Conservation (phyloP, 2,797 vertebrate species). For the Mus spretus region DNA sequence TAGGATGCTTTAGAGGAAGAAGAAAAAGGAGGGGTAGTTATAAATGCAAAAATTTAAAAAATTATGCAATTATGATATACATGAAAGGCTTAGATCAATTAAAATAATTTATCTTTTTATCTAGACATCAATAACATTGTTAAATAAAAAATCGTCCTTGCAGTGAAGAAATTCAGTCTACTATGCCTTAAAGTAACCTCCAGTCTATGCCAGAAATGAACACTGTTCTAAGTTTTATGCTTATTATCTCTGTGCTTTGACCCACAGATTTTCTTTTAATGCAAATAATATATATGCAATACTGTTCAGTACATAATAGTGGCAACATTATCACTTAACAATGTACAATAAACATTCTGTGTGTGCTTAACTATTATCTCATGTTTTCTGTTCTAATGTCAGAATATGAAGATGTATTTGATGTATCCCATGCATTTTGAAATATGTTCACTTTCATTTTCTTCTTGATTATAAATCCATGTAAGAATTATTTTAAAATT, state of each 20-base stretch:
- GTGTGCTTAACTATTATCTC: background rate
- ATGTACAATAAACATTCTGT: background rate
- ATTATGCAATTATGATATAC: background rate
- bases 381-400: background rate
- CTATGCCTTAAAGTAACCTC: background rate
- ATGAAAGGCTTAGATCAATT: background rate
- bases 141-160: background rate
- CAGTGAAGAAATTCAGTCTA: background rate
- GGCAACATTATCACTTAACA: background rate
- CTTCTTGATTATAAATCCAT: constrained; percentile 21
- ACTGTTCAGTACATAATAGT: background rate
- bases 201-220: background rate
- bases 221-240: background rate
- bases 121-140: background rate
- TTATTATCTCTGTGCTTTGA: constrained; percentile 15
- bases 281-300: background rate
- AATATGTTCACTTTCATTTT: background rate
- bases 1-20: background rate
- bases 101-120: background rate
- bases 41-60: background rate
- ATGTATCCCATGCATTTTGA: background rate
- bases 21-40: too few relatives aligned
- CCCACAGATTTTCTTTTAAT: background rate
- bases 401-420: background rate
- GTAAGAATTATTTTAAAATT: background rate